phyloP scores from a whole-genome alignment of 2,113 vertebrate species.

The Meleagris gallopavo region DNA sequence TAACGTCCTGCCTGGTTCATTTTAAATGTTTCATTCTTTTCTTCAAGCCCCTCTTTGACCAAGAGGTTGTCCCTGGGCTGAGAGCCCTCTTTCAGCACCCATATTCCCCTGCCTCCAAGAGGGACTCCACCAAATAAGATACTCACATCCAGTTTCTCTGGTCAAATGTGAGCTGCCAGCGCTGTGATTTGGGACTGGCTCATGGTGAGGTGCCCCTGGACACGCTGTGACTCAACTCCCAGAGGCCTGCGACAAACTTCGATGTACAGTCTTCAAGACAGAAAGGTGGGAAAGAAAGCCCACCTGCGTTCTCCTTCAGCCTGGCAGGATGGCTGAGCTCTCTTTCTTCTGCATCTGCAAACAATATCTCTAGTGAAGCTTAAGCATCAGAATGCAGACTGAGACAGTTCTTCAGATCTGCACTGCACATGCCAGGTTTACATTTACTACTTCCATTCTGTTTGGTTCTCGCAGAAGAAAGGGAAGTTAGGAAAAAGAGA shows the following conservation, averaged over 20 bases:
- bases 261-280: background rate
- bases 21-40: background rate
- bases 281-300: background rate
- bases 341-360: background rate
- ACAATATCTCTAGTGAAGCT: background rate
- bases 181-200: accelerated
- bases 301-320: background rate
- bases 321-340: background rate
- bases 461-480: background rate
- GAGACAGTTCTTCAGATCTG: background rate
- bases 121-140: background rate
- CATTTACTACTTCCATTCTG: background rate
- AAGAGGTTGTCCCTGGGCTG: background rate
- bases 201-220: background rate
- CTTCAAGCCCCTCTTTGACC: background rate
- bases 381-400: background rate
- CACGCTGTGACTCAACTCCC: background rate
- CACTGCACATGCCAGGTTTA: accelerated
- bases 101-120: background rate
- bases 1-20: background rate
- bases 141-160: background rate
- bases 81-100: background rate
- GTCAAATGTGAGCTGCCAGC: background rate
- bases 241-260: background rate
- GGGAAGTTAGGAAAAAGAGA: background rate